Base-by-base conservation (phyloP, 1,140 invertebrate genomes). In the Lepidurus packardi region DNA sequence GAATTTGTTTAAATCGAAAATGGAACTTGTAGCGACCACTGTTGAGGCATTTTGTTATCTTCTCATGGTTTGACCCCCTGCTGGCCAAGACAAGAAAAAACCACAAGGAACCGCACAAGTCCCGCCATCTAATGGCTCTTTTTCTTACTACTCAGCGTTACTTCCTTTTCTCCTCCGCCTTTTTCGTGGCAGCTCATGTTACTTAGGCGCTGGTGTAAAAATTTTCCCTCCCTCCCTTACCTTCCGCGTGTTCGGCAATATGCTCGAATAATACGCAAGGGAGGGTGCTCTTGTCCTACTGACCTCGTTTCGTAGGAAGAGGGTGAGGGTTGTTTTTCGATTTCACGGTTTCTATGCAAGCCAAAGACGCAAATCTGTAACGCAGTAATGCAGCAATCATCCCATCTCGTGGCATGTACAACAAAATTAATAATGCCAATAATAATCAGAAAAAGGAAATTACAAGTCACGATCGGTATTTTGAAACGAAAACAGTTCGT, bases 221-320 rank as follows among this genome's bases (percentile, higher is more conserved):
- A 34, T 34, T 11, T 65, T n/a, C 53, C 53, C 53, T 65, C 13
- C 13, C 21, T 65, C 16, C 53, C 45, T 47, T 47, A 11, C 45
- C 16, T 47, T 47, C 0, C 5, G 21, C 13, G 53, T 21, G 16
- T 65, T 4, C 13, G 53, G 16, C 53, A 65, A 65, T 16, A 34
- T 34, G 34, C 34, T 34, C 34, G 34, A 34, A 34, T 34, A 34
- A 2, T 34, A 9, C 13, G 53, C 21, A 65, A 65, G 21, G 47
- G 11, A 65, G 47, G 53, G 53, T 65, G 53, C 53, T 10, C 53
- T 65, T 65, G 53, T 65, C 53, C 53, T 65, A 65, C 53, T 65
- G 21, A 65, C 53, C 53, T 65, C 53, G 21, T n/a, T 65, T 13
- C 21, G 34, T 34, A 16, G 4, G 16, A 65, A 21, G 53, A 65